Percentiles rank a stretch among this genome's conserved stretches.
These are phyloP conservation scores for Thalassoma bifasciatum DNA, from an alignment of 2,113 vertebrate species.

Conservation along the genomic window DNA sequence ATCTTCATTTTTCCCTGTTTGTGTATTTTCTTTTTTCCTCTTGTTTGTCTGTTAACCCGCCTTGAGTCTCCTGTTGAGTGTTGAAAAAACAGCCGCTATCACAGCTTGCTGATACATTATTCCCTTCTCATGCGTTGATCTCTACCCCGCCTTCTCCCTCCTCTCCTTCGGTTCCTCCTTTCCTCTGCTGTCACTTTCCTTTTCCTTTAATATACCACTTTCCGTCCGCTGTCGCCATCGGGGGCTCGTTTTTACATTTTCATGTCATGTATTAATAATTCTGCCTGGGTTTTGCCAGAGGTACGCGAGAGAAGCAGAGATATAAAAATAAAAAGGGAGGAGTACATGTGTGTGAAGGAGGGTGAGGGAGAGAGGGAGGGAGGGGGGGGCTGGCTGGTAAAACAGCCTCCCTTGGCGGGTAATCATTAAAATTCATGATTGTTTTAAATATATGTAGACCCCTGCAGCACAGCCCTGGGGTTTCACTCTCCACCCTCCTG, in stretches of 20 bases:
- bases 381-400: conserved; percentile 38
- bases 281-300: conserved; percentile 57
- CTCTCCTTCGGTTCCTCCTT: conserved; percentile 17
- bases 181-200: conserved; percentile 51
- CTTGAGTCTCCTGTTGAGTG: conserved; percentile 20
- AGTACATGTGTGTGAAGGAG: neutral
- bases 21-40: conserved; percentile 1
- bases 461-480: conserved; percentile 66
- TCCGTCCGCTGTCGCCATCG: conserved; percentile 52
- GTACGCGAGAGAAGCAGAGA: conserved; percentile 39
- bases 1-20: neutral
- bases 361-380: neutral
- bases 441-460: conserved; percentile 80
- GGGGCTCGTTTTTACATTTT: conserved; percentile 72
- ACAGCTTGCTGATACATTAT: conserved; percentile 40
- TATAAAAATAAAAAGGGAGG: conserved; percentile 16
- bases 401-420: conserved; percentile 53
- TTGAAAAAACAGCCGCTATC: conserved; percentile 42
- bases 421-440: conserved; percentile 81
- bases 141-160: conserved; percentile 2
- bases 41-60: conserved; percentile 6
- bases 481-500: conserved; percentile 54
- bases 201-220: conserved; percentile 61
- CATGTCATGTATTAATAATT: conserved; percentile 76
- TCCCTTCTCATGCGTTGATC: conserved; percentile 28